Conservation (phyloP, 1,140 invertebrate genomes). For the Trachymyrmex septentrionalis region DNA sequence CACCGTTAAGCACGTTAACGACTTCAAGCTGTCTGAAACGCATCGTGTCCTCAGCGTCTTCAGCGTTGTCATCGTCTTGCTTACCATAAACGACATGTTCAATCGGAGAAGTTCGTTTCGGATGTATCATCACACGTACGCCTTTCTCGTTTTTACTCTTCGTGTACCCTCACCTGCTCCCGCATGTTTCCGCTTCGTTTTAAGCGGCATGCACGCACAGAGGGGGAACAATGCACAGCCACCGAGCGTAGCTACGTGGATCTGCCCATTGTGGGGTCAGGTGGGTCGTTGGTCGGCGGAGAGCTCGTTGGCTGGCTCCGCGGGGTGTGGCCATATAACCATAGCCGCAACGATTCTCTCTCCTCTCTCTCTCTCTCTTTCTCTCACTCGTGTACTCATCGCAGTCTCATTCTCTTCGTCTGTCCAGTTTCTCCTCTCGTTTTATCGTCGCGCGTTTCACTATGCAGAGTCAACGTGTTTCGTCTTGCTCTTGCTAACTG, state of each 20-base stretch:
- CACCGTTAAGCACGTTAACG: conserved; percentile 82
- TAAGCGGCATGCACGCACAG: conserved; percentile 32
- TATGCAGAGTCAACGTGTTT: background rate
- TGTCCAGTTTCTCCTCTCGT: conserved; percentile 52
- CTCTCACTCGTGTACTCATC: conserved; percentile 30
- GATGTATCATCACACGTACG: conserved; percentile 47
- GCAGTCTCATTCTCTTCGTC: conserved; percentile 20
- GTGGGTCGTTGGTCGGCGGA: conserved; percentile 72
- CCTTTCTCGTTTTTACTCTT: conserved; percentile 50
- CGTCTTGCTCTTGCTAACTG: conserved; percentile 11
- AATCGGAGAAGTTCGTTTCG: conserved; percentile 6
- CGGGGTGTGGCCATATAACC: conserved; percentile 80
- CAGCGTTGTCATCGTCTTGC: conserved; percentile 45
- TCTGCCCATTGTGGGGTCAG: conserved; percentile 78
- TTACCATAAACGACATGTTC: conserved; percentile 40
- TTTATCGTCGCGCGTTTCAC: conserved; percentile 11
- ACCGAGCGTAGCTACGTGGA: conserved; percentile 60
- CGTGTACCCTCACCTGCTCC: background rate
- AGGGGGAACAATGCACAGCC: conserved; percentile 66
- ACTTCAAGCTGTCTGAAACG: conserved; percentile 50
- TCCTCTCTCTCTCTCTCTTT: conserved; percentile 56
- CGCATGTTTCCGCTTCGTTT: conserved; percentile 37
- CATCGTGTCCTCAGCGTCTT: conserved; percentile 65
- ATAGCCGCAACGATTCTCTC: conserved; percentile 70
- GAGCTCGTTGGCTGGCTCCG: conserved; percentile 78